These are phyloP conservation scores for Protaetia brevitarsis DNA, from an alignment of 1,140 invertebrate species.

Conservation along the genomic window DNA sequence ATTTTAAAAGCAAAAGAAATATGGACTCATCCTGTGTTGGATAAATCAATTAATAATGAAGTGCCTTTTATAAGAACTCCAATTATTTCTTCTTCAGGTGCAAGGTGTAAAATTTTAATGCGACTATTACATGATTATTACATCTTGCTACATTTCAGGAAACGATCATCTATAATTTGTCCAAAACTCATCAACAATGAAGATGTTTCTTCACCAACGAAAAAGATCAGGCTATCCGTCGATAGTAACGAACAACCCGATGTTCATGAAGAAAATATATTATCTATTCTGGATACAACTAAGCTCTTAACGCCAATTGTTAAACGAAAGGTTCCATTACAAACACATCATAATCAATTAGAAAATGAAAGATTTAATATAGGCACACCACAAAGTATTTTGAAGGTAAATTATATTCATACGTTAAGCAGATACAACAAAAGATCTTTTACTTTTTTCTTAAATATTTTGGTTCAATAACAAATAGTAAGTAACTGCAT, in stretches of 20 bases:
- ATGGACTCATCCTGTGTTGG: conserved; percentile 29
- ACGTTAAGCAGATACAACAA: background rate
- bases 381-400: conserved; percentile 40
- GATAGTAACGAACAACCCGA: background rate
- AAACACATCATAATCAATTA: background rate
- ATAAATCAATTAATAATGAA: conserved; percentile 31
- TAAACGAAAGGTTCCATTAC: conserved; percentile 33
- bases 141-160: conserved; percentile 25
- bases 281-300: background rate
- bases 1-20: conserved; percentile 42
- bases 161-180: conserved; percentile 29
- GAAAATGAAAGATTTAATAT: background rate
- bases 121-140: background rate
- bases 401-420: conserved; percentile 34
- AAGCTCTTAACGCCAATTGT: conserved; percentile 39
- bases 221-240: conserved; percentile 32
- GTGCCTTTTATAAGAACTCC: conserved; percentile 45
- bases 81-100: conserved; percentile 9
- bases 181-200: conserved; percentile 30
- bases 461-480: background rate
- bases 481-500: too few relatives aligned
- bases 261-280: background rate
- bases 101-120: conserved; percentile 17
- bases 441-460: background rate
- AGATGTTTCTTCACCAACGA: conserved; percentile 30